Evolutionary conservation across 2,797 vertebrate genomes (phyloP), one percentile per base, ranked within the genome.

Genomic region (Etheostoma nigrum): DNA sequence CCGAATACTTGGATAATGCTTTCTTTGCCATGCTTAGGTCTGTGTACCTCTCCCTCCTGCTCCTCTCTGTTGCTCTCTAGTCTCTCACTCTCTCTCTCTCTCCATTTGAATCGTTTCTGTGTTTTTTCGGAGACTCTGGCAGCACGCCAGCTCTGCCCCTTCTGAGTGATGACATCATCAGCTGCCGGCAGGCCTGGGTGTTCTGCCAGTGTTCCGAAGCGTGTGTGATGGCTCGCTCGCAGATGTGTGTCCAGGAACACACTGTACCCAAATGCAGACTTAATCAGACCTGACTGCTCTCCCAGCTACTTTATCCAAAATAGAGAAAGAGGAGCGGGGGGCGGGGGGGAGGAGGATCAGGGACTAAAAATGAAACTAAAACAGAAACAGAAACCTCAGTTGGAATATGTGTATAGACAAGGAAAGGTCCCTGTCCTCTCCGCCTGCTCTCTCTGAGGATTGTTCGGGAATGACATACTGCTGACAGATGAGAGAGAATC

Each of bases 211-310:
- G 97, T 98, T 99, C 97, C 96, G 96, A 97, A 95, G 96, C 97
- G 96, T 98, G 98, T 98, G 98, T 99, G 97, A 98, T 98, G 96
- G 96, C 96, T 98, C 96, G 95, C 96, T 97, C 97, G 97, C 98
- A 99, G 98, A 99, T 99, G 98, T 97, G 97, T 96, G 96, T 98
- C 96, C 97, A 98, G 97, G 98, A 99, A 99, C 98, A 99, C 94
- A 96, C 95, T 98, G 98, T 99, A 99, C 98, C 97, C 97, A 97
- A 96, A 97, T 96, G 97, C 96, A 96, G 97, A 98, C 97, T 99
- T 98, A 99, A 98, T 98, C 97, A 97, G 94, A 97, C 97, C 97
- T 99, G 97, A 99, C 96, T 96, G 96, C 96, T 90, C 95, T 96
- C 97, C 97, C 98, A 97, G 95, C 97, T 96, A 94, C 93, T 95